Conservation (phyloP, 1,140 invertebrate genomes). For the Ridgeia piscesae region DNA sequence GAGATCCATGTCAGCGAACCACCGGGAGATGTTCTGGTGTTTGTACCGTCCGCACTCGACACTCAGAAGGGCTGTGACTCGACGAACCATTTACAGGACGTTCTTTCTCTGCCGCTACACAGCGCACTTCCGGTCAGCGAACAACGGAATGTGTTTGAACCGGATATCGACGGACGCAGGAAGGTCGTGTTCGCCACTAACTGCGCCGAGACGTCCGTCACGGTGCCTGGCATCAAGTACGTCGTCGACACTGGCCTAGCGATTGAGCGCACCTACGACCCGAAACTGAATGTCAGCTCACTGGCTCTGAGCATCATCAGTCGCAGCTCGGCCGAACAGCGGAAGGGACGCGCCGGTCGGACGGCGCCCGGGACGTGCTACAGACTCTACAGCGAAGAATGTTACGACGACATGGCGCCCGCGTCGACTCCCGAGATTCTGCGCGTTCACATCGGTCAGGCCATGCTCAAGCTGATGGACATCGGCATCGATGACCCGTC, state of each 20-base stretch:
- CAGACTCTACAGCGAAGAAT: constrained; percentile 43
- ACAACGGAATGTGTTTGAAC: constrained; percentile 69
- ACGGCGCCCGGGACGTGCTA: constrained; percentile 70
- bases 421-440: constrained; percentile 26
- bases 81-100: constrained; percentile 24
- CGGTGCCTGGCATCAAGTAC: constrained; percentile 51
- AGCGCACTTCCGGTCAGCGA: constrained; percentile 93
- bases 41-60: constrained; percentile 72
- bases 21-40: constrained; percentile 92
- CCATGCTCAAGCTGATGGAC: background rate
- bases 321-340: constrained; percentile 78
- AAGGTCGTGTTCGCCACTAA: constrained; percentile 56
- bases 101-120: constrained; percentile 62
- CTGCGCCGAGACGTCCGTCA: constrained; percentile 55
- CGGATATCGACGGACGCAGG: constrained; percentile 34
- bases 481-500: background rate
- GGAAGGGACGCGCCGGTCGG: constrained; percentile 74
- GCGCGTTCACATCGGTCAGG: constrained; percentile 20
- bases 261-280: constrained; percentile 49
- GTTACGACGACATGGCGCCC: constrained; percentile 20
- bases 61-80: constrained; percentile 43
- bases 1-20: constrained; percentile 93
- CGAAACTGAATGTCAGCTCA: constrained; percentile 84
- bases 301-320: constrained; percentile 87
- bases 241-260: constrained; percentile 54